Conservation (phyloP, 2,113 vertebrate genomes). For the Varanus komodoensis region DNA sequence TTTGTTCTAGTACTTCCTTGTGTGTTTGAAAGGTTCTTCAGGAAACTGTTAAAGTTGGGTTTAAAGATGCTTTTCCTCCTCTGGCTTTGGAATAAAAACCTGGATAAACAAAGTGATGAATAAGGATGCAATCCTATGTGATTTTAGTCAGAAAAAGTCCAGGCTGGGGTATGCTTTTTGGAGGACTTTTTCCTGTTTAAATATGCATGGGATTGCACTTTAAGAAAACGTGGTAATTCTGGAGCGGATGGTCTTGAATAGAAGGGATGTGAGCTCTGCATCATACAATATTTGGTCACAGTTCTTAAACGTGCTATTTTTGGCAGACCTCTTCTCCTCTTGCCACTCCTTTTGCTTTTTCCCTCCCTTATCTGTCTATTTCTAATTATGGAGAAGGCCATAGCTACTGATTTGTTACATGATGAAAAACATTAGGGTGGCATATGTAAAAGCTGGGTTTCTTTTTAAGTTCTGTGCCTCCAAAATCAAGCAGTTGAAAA, state of each 20-base stretch:
- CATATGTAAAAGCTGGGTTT: neutral
- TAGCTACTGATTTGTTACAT: neutral
- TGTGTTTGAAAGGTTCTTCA: neutral
- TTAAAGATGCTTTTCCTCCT: neutral
- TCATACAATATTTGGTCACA: neutral
- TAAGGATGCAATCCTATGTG: too few species aligned
- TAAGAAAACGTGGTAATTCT: neutral
- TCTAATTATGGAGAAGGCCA: neutral
- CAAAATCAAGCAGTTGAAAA: neutral
- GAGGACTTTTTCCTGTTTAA: too few species aligned
- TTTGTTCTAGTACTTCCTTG: neutral
- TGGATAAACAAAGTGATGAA: neutral
- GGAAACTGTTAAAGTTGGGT: neutral
- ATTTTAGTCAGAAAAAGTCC: too few species aligned
- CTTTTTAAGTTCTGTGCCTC: neutral
- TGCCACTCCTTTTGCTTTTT: neutral
- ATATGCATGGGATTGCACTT: too few species aligned
- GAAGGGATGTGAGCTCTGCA: neutral
- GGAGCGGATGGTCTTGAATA: neutral
- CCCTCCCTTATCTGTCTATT: neutral
- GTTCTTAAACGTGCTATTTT: neutral
- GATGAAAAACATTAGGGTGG: neutral
- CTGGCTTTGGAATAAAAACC: neutral
- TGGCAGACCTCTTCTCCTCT: neutral
- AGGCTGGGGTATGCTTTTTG: too few species aligned